These are phyloP conservation scores for Atractosteus spatula DNA, from an alignment of 2,113 vertebrate genomes.

Conservation along the genomic window DNA sequence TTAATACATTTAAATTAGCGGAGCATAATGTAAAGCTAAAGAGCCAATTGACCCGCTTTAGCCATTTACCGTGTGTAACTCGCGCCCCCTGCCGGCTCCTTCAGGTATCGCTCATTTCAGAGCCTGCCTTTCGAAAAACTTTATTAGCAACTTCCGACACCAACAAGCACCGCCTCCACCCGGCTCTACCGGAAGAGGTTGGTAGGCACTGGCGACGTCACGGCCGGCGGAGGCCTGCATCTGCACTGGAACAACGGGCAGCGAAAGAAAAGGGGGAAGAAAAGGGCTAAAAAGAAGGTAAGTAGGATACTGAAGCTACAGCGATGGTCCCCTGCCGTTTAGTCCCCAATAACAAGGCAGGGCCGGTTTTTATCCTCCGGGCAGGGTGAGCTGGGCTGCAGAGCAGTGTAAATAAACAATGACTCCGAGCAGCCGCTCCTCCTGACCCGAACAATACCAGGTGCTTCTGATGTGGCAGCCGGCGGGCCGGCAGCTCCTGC, in stretches of 20 bases:
- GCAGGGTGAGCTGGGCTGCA: conserved; percentile 9
- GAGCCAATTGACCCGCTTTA: no score
- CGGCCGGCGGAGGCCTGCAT: conserved; percentile 44
- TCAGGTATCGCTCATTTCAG: no score
- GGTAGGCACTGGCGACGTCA: conserved; percentile 70
- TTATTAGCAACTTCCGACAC: no score
- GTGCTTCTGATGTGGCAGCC: background rate
- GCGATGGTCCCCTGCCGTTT: background rate
- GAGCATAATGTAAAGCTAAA: no score
- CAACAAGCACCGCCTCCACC: conserved; percentile 9
- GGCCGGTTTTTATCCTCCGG: conserved; percentile 32
- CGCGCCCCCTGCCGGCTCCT: no score
- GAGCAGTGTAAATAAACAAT: conserved; percentile 39
- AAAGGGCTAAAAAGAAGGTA: conserved; percentile 18
- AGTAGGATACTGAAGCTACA: background rate
- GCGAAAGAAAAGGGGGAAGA: conserved; percentile 35
- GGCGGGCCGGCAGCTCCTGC: no score
- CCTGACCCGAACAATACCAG: background rate
- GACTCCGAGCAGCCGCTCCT: conserved; percentile 46
- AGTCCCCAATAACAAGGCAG: conserved; percentile 38
- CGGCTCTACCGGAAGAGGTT: conserved; percentile 60
- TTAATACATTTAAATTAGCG: no score
- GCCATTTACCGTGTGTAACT: no score
- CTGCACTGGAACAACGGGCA: conserved; percentile 3
- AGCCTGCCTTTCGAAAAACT: no score